Base-by-base conservation (phyloP, 2,113 vertebrate genomes). In the Chaenogobius annularis region DNA sequence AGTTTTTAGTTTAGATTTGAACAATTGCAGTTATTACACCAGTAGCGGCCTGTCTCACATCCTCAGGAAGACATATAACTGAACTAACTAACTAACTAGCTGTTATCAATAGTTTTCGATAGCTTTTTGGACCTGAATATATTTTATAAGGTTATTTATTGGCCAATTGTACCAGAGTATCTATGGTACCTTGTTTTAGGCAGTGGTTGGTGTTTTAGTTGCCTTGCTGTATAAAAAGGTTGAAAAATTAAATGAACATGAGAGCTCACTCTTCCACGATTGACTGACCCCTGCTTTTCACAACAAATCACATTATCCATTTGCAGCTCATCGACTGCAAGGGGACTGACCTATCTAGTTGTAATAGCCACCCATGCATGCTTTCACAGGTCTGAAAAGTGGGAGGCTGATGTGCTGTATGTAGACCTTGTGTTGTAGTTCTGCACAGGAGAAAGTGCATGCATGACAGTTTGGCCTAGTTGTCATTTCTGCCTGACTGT, bases 391-490 rank as follows among this genome's bases (percentile, higher is more conserved):
- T 20, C 22, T 15, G 70, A 81, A n/a, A 79, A 79, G 81, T 75
- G 7, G 81, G 84, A 71, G 73, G 68, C 19, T 74, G 46, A 64
- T 77, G 75, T 47, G 19, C 67, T 61, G 64, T 75, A 37, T 47
- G 54, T 22, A 17, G 74, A 69, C 66, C 70, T 20, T 74, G 56
- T 46, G 15, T 35, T 88, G 61, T 35, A n/a, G 61, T 8, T 67
- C 68, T 17, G 54, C 58, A 37, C 26, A 37, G 40, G 72, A 15
- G 59, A 35, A 44, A 72, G 75, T 54, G 85, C 56, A 68, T 56
- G 65, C 56, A 64, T 66, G 63, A 31, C 78, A 22, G 70, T 73
- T 80, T 64, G 75, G 86, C 92, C 85, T 88, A 87, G 92, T 88
- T 90, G 52, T 89, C 68, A n/a, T 62, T 13, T 62, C 17, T 47